A percentile compares a stretch with the other conserved stretches of the same genome.
These are phyloP conservation scores for Crotalus viridis DNA, from an alignment of 2,113 vertebrate genomes.

Conservation along the genomic window DNA sequence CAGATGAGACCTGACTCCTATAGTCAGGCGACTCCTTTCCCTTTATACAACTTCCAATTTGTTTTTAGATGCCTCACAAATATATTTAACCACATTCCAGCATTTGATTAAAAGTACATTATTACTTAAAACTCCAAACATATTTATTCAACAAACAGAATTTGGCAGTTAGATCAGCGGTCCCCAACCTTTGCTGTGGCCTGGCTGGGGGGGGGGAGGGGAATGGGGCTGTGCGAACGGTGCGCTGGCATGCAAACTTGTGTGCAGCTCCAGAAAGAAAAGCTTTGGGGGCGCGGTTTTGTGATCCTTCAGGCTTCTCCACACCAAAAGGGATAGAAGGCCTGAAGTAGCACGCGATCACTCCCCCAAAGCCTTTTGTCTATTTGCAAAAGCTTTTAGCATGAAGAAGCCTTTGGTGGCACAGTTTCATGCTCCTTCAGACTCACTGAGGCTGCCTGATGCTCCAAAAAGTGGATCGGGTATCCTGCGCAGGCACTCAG, in stretches of 20 bases:
- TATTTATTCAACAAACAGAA: not conserved
- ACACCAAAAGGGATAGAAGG: not conserved
- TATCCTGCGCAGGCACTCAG: not conserved
- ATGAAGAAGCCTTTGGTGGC: not conserved
- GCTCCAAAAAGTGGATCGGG: not conserved
- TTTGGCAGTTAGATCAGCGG: not conserved
- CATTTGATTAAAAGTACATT: not conserved
- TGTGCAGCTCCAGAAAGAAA: not conserved
- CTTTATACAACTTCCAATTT: not conserved
- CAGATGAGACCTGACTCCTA: not conserved
- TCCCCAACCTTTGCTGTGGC: not conserved
- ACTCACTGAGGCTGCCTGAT: not conserved
- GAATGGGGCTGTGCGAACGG: fast-evolving
- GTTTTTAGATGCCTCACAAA: not conserved
- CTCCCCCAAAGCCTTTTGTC: not conserved
- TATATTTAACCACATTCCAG: not conserved
- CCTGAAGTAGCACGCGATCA: not conserved
- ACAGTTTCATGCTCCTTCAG: not conserved
- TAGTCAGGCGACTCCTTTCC: not conserved
- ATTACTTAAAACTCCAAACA: not conserved
- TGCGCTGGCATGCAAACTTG: not conserved
- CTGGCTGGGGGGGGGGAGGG: not conserved
- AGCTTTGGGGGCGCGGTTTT: not conserved
- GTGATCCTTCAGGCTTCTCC: not conserved
- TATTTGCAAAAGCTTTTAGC: not conserved